Evolutionary conservation across 2,797 vertebrate genomes (phyloP), one percentile per base, ranked within the genome.

Genomic region (Nothura maculosa): DNA sequence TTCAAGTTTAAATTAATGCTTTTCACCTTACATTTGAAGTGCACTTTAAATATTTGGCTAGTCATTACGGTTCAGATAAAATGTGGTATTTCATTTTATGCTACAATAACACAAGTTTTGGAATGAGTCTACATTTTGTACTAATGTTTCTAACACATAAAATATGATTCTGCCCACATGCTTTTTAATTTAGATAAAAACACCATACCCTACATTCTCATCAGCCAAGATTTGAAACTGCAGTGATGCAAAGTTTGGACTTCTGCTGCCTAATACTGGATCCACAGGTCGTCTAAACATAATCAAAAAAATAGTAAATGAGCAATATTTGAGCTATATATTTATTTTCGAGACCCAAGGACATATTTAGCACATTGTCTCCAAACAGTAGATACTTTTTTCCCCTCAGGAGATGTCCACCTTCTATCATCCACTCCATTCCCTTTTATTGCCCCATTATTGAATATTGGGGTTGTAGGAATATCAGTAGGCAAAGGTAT

Each of bases 31-130:
- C 34, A 47, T 85, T 77, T 68, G 64, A 47, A 78, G 90, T 20
- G 10, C 1, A 84, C 42, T 84, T 24, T 52, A 64, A 89, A 87
- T 34, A 76, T 81, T 90, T 73, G n/a, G 34, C n/a, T 90, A 69
- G 85, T 90, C 25, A 66, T 87, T 90, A 60, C 9, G n/a, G 67
- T 90, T 89, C 72, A 74, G 47, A 77, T 70, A 82, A 90, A 50
- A 89, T 92, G 86, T 55, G 45, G 19, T 22, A 89, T 79, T 27
- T 79, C 38, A 50, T 88, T 88, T 86, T 79, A 47, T 0, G 4
- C 20, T 50, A 10, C n/a, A 15, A 69, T 69, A 68, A 84, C 83
- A 86, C 11, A 62, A 45, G 21, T 34, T 47, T 28, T 47, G 67
- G 13, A 21, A 36, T 48, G 6, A 57, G n/a, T 11, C 28, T 57